Evolutionary conservation across 2,113 vertebrate genomes (phyloP).

Genomic region (Meriones unguiculatus): DNA sequence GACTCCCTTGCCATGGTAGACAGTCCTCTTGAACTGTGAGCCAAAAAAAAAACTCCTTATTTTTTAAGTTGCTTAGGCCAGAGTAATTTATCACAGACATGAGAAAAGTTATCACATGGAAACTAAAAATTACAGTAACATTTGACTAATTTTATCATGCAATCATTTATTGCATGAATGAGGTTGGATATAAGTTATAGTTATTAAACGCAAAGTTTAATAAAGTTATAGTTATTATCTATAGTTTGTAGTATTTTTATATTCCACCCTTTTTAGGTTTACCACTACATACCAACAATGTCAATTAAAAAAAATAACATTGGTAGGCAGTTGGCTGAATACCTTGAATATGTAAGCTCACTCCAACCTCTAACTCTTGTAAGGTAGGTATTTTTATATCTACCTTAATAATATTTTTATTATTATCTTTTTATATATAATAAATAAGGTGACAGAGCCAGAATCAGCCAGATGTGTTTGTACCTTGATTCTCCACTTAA

Average conservation of each 20-base stretch:
- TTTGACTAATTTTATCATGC: slow-evolving; percentile 15
- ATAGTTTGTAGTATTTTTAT: neutral
- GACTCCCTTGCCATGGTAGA: neutral
- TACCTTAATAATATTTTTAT: neutral
- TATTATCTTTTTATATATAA: slow-evolving; percentile 27
- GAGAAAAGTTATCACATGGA: neutral
- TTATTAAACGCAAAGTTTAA: too few relatives aligned
- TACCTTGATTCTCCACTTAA: slow-evolving; percentile 30
- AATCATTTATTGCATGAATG: neutral
- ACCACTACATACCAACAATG: neutral
- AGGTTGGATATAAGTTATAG: too few relatives aligned
- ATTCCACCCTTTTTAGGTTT: neutral
- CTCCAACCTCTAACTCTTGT: neutral
- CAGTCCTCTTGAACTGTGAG: neutral
- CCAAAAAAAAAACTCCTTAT: neutral
- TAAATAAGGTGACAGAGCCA: slow-evolving; percentile 30
- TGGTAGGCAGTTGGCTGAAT: neutral
- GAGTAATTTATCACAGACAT: too few relatives aligned
- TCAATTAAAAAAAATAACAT: neutral
- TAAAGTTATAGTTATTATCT: too few relatives aligned
- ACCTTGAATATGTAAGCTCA: slow-evolving; percentile 14
- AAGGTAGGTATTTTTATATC: neutral
- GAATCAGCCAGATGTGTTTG: slow-evolving; percentile 34
- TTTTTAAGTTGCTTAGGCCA: neutral
- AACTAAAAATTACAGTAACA: slow-evolving; percentile 15